phyloP scores from a whole-genome alignment of 2,888 invertebrate genomes.

The Sarcophaga caerulescens region DNA sequence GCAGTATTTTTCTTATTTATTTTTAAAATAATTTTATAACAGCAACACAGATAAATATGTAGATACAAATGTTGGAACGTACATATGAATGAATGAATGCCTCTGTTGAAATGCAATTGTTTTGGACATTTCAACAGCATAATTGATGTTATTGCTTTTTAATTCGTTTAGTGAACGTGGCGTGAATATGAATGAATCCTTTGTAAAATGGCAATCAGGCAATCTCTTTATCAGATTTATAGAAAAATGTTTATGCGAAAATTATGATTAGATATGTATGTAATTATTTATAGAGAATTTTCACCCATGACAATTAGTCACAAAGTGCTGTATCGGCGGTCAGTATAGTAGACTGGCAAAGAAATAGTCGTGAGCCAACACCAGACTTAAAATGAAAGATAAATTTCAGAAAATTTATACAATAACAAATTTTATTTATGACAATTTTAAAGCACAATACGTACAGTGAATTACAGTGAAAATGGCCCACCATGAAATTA shows the following conservation, averaged over 20 bases:
- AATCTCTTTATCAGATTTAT: constrained; percentile 65
- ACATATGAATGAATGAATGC: background rate
- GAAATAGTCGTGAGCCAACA: background rate
- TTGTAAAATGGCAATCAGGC: background rate
- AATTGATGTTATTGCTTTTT: constrained; percentile 81
- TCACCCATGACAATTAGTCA: background rate
- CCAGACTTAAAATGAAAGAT: no score
- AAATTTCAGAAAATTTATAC: no score
- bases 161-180: constrained; percentile 78
- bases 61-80: background rate
- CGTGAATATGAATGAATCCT: constrained; percentile 70
- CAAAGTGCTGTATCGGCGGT: background rate
- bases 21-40: constrained; percentile 24
- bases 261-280: constrained; percentile 16
- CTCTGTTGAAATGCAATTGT: constrained; percentile 66
- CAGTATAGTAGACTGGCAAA: background rate
- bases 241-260: constrained; percentile 25
- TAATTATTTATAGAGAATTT: constrained; percentile 30
- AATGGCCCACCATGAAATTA: no score
- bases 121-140: constrained; percentile 76
- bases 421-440: no score
- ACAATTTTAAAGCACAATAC: no score
- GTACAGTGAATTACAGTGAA: no score
- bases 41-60: background rate
- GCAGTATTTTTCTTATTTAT: constrained; percentile 46